phyloP scores from a whole-genome alignment of 2,113 vertebrate species.

The Gallinago paraguaiae region DNA sequence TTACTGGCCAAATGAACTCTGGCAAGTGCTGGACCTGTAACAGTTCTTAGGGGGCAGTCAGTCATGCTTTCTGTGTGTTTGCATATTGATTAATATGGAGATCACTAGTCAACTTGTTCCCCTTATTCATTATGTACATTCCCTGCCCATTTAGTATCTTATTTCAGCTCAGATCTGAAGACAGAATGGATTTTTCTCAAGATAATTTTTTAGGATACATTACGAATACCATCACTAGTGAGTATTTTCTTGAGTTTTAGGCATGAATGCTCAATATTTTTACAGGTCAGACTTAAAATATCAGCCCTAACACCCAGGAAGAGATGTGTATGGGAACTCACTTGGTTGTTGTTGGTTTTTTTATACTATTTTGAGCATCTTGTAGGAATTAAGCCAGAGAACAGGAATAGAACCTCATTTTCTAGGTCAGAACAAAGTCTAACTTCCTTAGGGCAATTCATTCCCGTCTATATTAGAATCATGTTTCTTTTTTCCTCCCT shows the following conservation, averaged over 20 bases:
- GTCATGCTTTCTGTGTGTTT: not conserved
- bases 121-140: not conserved
- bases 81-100: not conserved
- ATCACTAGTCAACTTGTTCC: not conserved
- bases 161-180: not conserved
- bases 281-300: not conserved
- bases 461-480: not conserved
- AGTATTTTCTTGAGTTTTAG: not conserved
- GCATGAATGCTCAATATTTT: not conserved
- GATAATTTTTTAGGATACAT: not conserved
- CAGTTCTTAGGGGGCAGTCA: not conserved
- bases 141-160: not conserved
- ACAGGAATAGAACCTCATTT: not conserved
- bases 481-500: not conserved
- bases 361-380: not conserved
- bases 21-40: not conserved
- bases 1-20: not conserved
- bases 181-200: not conserved
- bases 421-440: not conserved
- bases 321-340: not conserved
- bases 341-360: not conserved
- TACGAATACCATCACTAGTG: not conserved
- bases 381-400: not conserved
- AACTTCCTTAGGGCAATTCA: not conserved
- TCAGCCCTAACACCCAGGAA: not conserved